phyloP scores from a whole-genome alignment of 2,113 vertebrate genomes.

The Dascyllus trimaculatus region DNA sequence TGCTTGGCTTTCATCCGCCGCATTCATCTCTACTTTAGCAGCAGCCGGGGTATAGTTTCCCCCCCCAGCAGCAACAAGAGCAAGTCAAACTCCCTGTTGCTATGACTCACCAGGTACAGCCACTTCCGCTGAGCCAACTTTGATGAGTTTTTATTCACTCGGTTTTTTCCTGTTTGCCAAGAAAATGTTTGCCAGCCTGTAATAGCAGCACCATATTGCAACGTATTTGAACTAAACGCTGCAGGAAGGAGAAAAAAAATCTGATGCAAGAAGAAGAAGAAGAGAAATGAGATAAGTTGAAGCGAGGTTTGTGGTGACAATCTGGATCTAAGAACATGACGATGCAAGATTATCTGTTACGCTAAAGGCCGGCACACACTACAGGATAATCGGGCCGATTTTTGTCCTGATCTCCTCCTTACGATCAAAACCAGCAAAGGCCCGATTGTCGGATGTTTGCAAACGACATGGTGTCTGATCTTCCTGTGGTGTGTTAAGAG shows the following conservation, averaged over 20 bases:
- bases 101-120: constrained; percentile 51
- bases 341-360: no score
- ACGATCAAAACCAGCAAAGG: no score
- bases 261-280: no score
- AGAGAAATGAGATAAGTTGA: no score
- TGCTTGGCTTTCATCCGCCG: constrained; percentile 57
- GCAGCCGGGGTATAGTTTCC: constrained; percentile 33
- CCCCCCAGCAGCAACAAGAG: constrained; percentile 9
- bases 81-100: constrained; percentile 35
- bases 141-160: constrained; percentile 26
- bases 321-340: no score
- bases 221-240: constrained; percentile 4
- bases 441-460: no score
- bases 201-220: not conserved
- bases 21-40: constrained; percentile 46
- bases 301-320: no score
- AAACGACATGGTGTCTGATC: no score
- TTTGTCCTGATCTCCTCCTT: no score
- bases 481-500: no score
- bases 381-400: no score
- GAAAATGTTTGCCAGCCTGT: not conserved
- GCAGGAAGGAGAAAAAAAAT: not conserved
- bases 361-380: no score
- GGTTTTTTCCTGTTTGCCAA: constrained; percentile 23
- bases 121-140: constrained; percentile 25